A percentile compares a stretch with the other conserved stretches of the same genome.
Evolutionary conservation across 2,888 invertebrate genomes (phyloP).

Genomic region (Orthosia incerta): DNA sequence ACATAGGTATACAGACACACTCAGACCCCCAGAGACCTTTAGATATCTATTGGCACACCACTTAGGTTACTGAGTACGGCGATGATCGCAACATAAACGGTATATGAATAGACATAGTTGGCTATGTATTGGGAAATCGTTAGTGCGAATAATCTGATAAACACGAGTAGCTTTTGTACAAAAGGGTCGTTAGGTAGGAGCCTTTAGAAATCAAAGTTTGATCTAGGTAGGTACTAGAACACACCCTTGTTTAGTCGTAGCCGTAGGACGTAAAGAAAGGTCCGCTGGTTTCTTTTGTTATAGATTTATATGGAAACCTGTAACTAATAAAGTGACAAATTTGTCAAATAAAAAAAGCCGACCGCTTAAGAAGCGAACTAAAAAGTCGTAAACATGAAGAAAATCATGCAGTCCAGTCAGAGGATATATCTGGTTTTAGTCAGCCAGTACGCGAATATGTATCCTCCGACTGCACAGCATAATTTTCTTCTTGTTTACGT

Average conservation of each 20-base stretch:
- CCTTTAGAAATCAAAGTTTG: conserved; percentile 50
- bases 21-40: conserved; percentile 12
- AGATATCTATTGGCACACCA: conserved; percentile 6
- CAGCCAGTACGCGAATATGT: too few relatives aligned
- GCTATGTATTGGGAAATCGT: conserved; percentile 35
- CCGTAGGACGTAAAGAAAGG: conserved; percentile 2
- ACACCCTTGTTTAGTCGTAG: conserved; percentile 17
- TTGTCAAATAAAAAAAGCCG: neutral
- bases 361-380: too few relatives aligned
- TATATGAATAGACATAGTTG: conserved; percentile 1
- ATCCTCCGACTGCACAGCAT: too few relatives aligned
- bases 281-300: conserved; percentile 23
- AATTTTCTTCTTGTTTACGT: too few relatives aligned
- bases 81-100: conserved; percentile 34
- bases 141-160: conserved; percentile 49
- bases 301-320: conserved; percentile 1
- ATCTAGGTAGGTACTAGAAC: conserved; percentile 41
- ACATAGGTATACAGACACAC: neutral
- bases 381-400: too few relatives aligned
- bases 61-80: conserved; percentile 21
- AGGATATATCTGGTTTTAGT: too few relatives aligned
- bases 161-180: conserved; percentile 39
- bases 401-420: too few relatives aligned
- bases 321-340: neutral
- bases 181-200: conserved; percentile 30